Percentiles rank a stretch among this genome's conserved stretches.
phyloP scores from a whole-genome alignment of 2,888 invertebrate genomes.

The Cheilosia urbana region DNA sequence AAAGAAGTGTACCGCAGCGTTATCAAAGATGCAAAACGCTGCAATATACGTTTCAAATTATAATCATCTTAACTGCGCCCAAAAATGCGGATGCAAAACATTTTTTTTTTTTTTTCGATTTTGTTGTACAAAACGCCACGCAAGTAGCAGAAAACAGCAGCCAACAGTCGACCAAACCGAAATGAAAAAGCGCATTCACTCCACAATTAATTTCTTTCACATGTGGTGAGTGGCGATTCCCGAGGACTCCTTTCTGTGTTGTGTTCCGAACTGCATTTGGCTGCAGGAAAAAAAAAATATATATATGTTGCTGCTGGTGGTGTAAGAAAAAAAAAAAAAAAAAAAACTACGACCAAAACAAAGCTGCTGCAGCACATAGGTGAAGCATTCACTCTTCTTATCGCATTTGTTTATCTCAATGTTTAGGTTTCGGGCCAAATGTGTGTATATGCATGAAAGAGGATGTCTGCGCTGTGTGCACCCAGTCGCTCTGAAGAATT shows the following conservation, averaged over 20 bases:
- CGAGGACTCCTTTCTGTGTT: conserved; percentile 44
- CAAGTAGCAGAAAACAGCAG: conserved; percentile 53
- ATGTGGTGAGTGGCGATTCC: conserved; percentile 68
- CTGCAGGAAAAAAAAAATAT: conserved; percentile 28
- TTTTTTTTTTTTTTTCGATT: conserved; percentile 22
- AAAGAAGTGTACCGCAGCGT: conserved; percentile 9
- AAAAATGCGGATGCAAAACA: conserved; percentile 68
- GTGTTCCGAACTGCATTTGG: conserved; percentile 57
- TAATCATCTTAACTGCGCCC: conserved; percentile 59
- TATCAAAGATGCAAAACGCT: conserved; percentile 50
- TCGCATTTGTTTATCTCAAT: conserved; percentile 76
- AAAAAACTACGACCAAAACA: conserved; percentile 46
- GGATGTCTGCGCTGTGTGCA: conserved; percentile 69
- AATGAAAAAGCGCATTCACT: conserved; percentile 71
- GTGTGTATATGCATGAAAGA: conserved; percentile 64
- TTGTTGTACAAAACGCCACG: conserved; percentile 49
- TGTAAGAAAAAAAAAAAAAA: conserved; percentile 21
- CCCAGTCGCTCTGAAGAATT: conserved; percentile 62
- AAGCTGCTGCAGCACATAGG: conserved; percentile 72
- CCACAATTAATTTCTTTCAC: conserved; percentile 75
- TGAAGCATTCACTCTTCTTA: conserved; percentile 73
- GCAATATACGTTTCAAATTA: conserved; percentile 39
- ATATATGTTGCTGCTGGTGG: conserved; percentile 27
- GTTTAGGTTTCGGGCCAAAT: conserved; percentile 75
- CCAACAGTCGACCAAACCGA: conserved; percentile 34